Evolutionary conservation across 2,797 vertebrate genomes (phyloP).

Genomic region (Neosalanx taihuensis): DNA sequence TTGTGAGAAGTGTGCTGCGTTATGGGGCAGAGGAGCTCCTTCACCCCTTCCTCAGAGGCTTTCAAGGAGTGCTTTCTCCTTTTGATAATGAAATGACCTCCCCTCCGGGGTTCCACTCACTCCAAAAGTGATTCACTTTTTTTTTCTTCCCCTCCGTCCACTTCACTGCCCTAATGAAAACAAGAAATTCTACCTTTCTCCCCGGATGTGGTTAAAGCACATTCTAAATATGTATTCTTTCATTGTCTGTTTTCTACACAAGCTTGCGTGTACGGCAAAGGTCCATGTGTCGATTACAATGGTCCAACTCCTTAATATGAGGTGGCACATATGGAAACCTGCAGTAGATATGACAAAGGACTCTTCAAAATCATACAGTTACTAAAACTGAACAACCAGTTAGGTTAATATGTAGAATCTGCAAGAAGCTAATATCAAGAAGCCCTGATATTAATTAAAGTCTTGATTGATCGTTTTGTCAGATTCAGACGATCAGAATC

Average conservation of each 20-base stretch:
- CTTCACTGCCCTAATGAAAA: slow-evolving; percentile 60
- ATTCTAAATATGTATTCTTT: slow-evolving; percentile 58
- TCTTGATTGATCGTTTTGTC: too few relatives aligned
- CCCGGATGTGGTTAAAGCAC: slow-evolving; percentile 61
- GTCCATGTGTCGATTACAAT: slow-evolving; percentile 30
- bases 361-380: too few relatives aligned
- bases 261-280: not conserved
- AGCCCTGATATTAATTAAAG: too few relatives aligned
- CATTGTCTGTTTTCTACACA: not conserved
- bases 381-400: too few relatives aligned
- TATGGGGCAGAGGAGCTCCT: slow-evolving; percentile 53
- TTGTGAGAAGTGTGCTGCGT: slow-evolving; percentile 29
- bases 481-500: too few relatives aligned
- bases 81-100: slow-evolving; percentile 75
- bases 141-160: slow-evolving; percentile 20
- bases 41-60: slow-evolving; percentile 60
- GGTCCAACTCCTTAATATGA: too few relatives aligned
- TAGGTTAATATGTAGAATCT: too few relatives aligned
- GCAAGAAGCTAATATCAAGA: too few relatives aligned
- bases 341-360: too few relatives aligned
- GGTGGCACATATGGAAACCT: too few relatives aligned
- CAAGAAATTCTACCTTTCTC: slow-evolving; percentile 69
- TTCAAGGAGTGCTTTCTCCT: slow-evolving; percentile 69
- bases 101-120: slow-evolving; percentile 51
- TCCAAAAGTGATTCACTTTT: slow-evolving; percentile 6